These are phyloP conservation scores for Sericinus montela DNA, from an alignment of 2,888 invertebrate genomes.

Conservation along the genomic window DNA sequence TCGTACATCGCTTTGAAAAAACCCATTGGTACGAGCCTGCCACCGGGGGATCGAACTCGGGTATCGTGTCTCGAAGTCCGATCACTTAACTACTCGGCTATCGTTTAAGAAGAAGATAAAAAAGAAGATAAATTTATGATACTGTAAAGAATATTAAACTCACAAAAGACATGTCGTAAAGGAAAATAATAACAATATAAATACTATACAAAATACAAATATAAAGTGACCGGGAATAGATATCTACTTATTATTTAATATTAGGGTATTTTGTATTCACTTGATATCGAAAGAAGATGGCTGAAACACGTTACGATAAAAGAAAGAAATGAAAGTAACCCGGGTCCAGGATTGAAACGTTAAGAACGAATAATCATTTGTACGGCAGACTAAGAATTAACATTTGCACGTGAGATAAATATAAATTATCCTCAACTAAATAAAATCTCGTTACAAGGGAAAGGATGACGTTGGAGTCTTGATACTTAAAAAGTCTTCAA, in stretches of 20 bases:
- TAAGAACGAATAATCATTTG: slow-evolving; percentile 9
- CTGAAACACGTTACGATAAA: slow-evolving; percentile 1
- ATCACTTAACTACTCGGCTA: too few species aligned
- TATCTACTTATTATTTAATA: slow-evolving; percentile 1
- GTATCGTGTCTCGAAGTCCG: too few species aligned
- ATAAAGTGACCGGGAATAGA: neutral
- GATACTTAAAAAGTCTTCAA: too few species aligned
- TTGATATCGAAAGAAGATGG: slow-evolving; percentile 1
- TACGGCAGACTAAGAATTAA: slow-evolving; percentile 29
- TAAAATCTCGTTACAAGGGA: slow-evolving; percentile 12
- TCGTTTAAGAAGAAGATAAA: too few species aligned
- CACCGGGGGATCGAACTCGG: too few species aligned
- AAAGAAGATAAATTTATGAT: too few species aligned
- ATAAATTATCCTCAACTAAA: slow-evolving; percentile 39
- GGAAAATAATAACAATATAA: too few species aligned
- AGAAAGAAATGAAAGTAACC: slow-evolving; percentile 8
- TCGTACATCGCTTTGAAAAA: too few species aligned
- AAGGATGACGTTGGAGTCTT: neutral
- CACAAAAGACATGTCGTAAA: too few species aligned
- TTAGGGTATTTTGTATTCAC: neutral
- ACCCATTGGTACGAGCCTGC: too few species aligned
- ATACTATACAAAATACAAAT: too few species aligned
- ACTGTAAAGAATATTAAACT: too few species aligned
- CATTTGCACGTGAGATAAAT: slow-evolving; percentile 48
- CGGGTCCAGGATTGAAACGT: slow-evolving; percentile 25